Base-by-base conservation (phyloP, 2,113 vertebrate genomes). In the Pachypanchax playfairii region DNA sequence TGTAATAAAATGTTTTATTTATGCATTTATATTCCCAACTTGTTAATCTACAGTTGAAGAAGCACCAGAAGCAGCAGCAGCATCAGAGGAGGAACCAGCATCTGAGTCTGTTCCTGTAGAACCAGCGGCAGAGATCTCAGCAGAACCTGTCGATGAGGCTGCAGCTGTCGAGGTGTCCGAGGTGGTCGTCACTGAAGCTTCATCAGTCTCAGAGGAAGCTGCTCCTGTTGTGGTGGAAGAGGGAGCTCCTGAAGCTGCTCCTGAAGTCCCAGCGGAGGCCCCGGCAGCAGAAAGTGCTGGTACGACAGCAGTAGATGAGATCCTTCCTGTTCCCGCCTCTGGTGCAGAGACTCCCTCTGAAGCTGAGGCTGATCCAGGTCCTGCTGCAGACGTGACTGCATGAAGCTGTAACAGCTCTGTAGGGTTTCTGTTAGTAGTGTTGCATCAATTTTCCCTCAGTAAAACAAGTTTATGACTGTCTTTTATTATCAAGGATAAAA, bases 261-360 rank as follows among this genome's bases (percentile, higher is more conserved):
- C 38, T 2, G 62, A 56, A 0, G 38, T 18, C 3, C 18, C 74
- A 5, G 61, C 63, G 9, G 82, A 81, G 38, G 69, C 60, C 8
- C 6, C 46, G 13, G 46, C 48, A 29, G 68, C 63, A 17, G 85
- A 80, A 43, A 74, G 71, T 17, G 4, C 70, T 38, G 85, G 83
- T 83, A 85, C 41, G 73, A 59, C 74, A 43, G 31, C 75, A 55
- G 68, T 79, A 78, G 85, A 77, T 25, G 80, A 79, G 53, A 65
- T 21, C 62, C 48, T 58, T 43, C 57, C 68, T 14, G 33, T 70
- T 51, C 51, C 80, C 46, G 52, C 71, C 0, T 31, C 75, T 65
- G 83, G 85, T 25, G 70, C 70, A 47, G 73, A 81, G 51, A 63
- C 70, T 46, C 53, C 20, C 28, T 22, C 69, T 22, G 59, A 51